Evolutionary conservation across 2,113 vertebrate species (phyloP).

Genomic region (Vulpes lagopus): DNA sequence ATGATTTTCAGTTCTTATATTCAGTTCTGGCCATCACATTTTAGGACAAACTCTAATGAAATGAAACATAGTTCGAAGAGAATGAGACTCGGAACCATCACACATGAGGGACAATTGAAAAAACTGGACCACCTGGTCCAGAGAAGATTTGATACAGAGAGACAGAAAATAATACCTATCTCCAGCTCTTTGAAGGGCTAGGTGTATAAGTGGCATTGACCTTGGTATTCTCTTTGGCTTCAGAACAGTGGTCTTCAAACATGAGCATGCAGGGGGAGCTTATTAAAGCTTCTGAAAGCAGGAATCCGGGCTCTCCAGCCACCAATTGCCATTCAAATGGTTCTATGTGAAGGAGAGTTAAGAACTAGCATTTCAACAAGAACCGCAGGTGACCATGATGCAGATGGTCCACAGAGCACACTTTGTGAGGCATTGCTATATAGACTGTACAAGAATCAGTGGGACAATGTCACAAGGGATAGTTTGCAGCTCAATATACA

Average conservation of each 20-base stretch:
- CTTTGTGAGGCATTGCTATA: background rate
- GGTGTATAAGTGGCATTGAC: background rate
- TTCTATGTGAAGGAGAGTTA: background rate
- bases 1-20: background rate
- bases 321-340: background rate
- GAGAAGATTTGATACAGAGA: constrained; percentile 7
- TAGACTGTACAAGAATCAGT: background rate
- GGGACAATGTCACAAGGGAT: background rate
- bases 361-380: background rate
- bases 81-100: constrained; percentile 3
- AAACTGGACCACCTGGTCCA: background rate
- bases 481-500: background rate
- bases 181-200: background rate
- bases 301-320: background rate
- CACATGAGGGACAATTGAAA: background rate
- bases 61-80: background rate
- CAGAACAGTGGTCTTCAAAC: constrained; percentile 16
- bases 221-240: background rate
- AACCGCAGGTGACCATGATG: background rate
- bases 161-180: background rate
- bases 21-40: background rate
- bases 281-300: background rate
- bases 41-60: constrained; percentile 19
- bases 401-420: background rate
- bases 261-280: background rate